phyloP scores from a whole-genome alignment of 2,113 vertebrate species.

The Antigone vipio region DNA sequence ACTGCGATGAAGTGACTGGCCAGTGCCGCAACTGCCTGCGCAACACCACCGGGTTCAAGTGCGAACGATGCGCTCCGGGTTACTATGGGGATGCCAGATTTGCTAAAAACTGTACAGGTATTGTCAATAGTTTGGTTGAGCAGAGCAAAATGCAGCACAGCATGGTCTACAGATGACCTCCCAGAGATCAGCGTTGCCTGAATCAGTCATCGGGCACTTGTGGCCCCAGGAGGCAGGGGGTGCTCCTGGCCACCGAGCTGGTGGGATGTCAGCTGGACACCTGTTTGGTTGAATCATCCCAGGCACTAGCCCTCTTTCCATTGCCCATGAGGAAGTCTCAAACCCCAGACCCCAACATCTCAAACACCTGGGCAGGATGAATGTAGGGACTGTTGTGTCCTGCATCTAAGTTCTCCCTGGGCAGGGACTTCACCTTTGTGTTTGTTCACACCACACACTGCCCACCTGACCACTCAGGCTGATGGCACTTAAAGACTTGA shows the following conservation, averaged over 20 bases:
- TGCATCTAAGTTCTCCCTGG: background rate
- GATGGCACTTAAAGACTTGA: background rate
- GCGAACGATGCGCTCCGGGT: conserved; percentile 86
- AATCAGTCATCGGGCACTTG: background rate
- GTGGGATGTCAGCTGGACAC: background rate
- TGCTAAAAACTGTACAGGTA: conserved; percentile 91
- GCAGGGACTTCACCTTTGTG: background rate
- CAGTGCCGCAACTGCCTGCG: conserved; percentile 90
- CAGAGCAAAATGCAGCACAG: background rate
- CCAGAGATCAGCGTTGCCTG: background rate
- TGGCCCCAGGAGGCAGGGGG: background rate
- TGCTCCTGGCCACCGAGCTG: background rate
- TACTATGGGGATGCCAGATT: conserved; percentile 89
- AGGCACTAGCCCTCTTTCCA: background rate
- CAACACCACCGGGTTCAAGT: conserved; percentile 86
- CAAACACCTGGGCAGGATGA: background rate
- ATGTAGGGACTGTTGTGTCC: background rate
- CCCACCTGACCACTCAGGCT: background rate
- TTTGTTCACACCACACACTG: background rate
- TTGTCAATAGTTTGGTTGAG: background rate
- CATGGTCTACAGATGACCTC: accelerated
- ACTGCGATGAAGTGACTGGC: conserved; percentile 92
- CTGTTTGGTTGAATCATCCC: background rate
- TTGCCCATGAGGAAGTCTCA: background rate
- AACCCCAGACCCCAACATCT: background rate